Evolutionary conservation across 2,888 invertebrate genomes (phyloP).

Genomic region (Calameuta idolon): DNA sequence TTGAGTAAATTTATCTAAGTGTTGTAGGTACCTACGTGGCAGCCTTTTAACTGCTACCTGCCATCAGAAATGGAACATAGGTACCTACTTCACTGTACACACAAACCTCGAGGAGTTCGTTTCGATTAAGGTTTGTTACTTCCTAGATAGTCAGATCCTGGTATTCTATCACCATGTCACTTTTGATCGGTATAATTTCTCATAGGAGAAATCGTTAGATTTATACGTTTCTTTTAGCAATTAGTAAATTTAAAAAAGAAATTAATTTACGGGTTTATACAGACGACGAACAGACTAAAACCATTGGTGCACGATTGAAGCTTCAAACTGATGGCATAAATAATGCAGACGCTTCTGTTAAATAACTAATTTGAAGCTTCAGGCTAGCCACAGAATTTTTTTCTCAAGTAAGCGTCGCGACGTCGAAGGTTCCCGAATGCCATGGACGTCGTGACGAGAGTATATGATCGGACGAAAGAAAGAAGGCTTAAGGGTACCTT

Average conservation of each 20-base stretch:
- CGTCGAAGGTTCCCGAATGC: background rate
- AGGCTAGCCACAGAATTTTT: background rate
- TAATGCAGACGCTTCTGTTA: background rate
- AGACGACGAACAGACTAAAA: background rate
- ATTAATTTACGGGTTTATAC: background rate
- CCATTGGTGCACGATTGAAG: background rate
- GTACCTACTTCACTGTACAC: background rate
- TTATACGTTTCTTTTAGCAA: background rate
- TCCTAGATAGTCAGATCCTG: background rate
- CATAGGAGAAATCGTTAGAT: background rate
- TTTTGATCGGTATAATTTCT: background rate
- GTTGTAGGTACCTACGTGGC: background rate
- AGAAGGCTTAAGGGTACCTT: background rate
- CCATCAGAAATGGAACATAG: background rate
- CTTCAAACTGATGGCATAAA: background rate
- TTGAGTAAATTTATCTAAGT: background rate
- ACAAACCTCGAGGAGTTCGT: background rate
- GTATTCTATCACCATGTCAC: background rate
- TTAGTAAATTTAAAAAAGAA: background rate
- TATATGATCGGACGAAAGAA: background rate
- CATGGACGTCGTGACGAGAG: background rate
- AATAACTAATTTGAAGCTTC: background rate
- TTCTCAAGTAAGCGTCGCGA: background rate
- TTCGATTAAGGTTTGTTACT: background rate
- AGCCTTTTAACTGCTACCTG: background rate